Conservation (phyloP, 1,140 invertebrate species). For the Odontomachus brunneus region DNA sequence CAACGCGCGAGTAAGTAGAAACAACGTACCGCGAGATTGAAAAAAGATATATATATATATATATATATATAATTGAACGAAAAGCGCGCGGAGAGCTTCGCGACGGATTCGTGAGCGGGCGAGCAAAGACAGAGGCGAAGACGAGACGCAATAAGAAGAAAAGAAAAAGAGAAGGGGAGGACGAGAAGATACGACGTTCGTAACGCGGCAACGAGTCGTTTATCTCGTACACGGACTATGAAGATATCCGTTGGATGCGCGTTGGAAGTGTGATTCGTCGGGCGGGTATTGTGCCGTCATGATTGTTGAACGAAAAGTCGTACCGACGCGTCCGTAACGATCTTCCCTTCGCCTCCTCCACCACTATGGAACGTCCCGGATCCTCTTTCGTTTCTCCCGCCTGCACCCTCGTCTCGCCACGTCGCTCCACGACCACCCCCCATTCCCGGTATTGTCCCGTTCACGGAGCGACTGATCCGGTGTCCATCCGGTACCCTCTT, state of each 20-base stretch:
- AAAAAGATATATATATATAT: neutral
- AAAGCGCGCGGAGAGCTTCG: neutral
- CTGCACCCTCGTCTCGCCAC: neutral
- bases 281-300: conserved; percentile 19
- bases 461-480: conserved; percentile 63
- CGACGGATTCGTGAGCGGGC: neutral
- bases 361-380: conserved; percentile 51
- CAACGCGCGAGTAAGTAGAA: conserved; percentile 38
- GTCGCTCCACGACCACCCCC: conserved; percentile 4
- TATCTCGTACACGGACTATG: conserved; percentile 28
- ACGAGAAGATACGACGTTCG: neutral
- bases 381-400: conserved; percentile 71
- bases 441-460: conserved; percentile 67
- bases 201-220: conserved; percentile 12
- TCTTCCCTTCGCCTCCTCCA: conserved; percentile 59
- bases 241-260: conserved; percentile 45
- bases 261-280: conserved; percentile 47
- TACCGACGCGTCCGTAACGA: conserved; percentile 68
- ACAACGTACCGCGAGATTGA: conserved; percentile 31
- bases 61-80: neutral
- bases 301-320: conserved; percentile 67
- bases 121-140: neutral
- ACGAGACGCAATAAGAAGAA: no score
- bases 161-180: neutral
- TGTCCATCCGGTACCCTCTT: conserved; percentile 49